phyloP scores from a whole-genome alignment of 2,888 invertebrate genomes.

The Rotaria macrura region DNA sequence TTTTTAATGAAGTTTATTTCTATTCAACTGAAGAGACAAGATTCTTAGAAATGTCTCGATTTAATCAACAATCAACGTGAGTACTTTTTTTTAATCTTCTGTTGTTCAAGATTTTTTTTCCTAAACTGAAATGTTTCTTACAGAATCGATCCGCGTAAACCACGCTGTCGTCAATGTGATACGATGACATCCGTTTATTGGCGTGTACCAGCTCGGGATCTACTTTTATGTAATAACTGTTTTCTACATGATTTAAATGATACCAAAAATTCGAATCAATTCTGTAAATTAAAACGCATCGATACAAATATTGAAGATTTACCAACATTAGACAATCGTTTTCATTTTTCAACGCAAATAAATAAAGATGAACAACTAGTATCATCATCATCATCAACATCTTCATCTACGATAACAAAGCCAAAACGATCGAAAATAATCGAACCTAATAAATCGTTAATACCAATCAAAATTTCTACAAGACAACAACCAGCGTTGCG shows the following conservation, averaged over 20 bases:
- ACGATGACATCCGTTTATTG: conserved; percentile 5
- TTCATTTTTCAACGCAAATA: background rate
- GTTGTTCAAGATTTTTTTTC: background rate
- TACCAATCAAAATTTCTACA: background rate
- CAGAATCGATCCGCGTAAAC: background rate
- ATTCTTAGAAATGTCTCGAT: background rate
- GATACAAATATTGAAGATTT: conserved; percentile 5
- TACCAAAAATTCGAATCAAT: background rate
- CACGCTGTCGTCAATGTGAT: conserved; percentile 20
- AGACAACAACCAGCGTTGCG: background rate
- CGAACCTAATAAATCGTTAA: background rate
- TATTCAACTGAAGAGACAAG: background rate
- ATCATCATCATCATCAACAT: background rate
- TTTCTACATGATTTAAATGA: background rate
- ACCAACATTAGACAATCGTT: background rate
- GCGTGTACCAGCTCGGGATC: conserved; percentile 8
- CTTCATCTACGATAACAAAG: background rate
- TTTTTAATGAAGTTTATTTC: background rate
- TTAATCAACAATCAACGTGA: background rate
- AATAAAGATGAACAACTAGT: background rate
- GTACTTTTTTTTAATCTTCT: background rate
- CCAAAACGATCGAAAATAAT: background rate
- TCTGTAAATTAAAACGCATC: conserved; percentile 16
- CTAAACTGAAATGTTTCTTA: background rate
- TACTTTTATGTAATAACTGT: conserved; percentile 18